Evolutionary conservation across 2,888 invertebrate genomes (phyloP), one percentile per base, ranked within the genome.

Genomic region (Sarcophaga carnaria): DNA sequence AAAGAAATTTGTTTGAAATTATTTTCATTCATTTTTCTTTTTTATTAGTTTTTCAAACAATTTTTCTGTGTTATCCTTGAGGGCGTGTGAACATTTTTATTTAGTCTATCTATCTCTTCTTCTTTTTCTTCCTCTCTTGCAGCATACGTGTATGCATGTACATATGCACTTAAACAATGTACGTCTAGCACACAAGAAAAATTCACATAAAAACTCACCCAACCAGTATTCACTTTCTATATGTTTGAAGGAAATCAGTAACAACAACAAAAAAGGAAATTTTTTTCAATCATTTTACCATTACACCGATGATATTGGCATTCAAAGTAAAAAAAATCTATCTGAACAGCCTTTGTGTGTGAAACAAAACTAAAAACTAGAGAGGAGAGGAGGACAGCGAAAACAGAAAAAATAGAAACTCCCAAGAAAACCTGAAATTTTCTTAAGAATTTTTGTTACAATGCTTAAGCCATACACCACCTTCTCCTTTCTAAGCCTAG

Each of bases 221-320:
- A 87, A 87, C 87, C 81, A 84, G 83, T 87, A 78, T 87, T 87
- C 87, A 87, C 87, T 87, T 87, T 87, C 87, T 87, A 87, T 87
- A 69, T 54, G 54, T 54, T 54, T 54, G 54, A 17, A 54, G 54
- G 17, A 54, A 54, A 54, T 14, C 17, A 14, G 54, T 17, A 54
- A 54, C 17, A 80, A 86, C 76, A 78, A 83, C 4, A 17, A 70
- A 70, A 70, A 86, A 78, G 84, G 37, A 37, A 37, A 37, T 37
- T 37, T 37, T 37, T 37, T 81, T 87, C 79, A 87, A 87, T 78
- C 81, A 82, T 84, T 87, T 84, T 84, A 82, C 78, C 87, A 76
- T 87, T 87, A 37, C 37, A 37, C 37, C 2, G 37, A 37, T 37
- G 37, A 10, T 37, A 87, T 84, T 87, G 87, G 87, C 84, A 79